Percentiles rank a stretch among this genome's conserved stretches.
These are phyloP conservation scores for Cephalotes varians DNA, from an alignment of 2,888 invertebrate genomes.

Conservation along the genomic window DNA sequence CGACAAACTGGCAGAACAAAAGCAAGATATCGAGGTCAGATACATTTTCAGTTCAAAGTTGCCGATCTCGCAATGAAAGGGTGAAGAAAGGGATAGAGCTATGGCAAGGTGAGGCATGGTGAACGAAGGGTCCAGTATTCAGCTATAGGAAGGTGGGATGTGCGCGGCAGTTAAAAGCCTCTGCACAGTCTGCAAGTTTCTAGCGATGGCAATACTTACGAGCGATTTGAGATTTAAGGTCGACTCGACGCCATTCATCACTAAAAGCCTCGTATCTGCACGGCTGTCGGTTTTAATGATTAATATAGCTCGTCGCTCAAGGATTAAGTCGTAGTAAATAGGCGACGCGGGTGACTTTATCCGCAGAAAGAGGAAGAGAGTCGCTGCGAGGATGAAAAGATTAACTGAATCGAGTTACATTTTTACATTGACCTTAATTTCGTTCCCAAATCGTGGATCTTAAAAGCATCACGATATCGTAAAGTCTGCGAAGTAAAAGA, in stretches of 20 bases:
- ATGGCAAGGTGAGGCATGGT: neutral
- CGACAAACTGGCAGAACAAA: neutral
- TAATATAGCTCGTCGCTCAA: conserved; percentile 44
- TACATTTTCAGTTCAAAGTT: neutral
- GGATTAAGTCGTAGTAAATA: conserved; percentile 42
- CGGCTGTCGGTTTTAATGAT: conserved; percentile 55
- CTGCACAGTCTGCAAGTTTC: conserved; percentile 47
- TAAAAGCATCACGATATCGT: neutral
- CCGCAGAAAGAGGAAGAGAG: neutral
- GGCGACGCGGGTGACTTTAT: conserved; percentile 23
- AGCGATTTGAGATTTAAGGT: conserved; percentile 55
- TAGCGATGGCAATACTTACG: conserved; percentile 47
- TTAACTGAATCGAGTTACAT: conserved; percentile 48
- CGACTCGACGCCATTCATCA: conserved; percentile 45
- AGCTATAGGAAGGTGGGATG: conserved; percentile 4
- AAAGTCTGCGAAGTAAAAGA: neutral
- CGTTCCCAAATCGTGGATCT: conserved; percentile 12
- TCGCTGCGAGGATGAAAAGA: conserved; percentile 49
- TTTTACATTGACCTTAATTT: conserved; percentile 51
- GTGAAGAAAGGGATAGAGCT: neutral
- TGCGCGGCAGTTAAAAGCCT: conserved; percentile 49
- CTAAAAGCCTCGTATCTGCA: conserved; percentile 50
- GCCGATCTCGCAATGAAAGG: conserved; percentile 22
- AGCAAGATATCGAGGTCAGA: conserved; percentile 32
- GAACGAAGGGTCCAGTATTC: conserved; percentile 25